Conservation (phyloP, 2,113 vertebrate species). For the Rhabdornis inornatus region DNA sequence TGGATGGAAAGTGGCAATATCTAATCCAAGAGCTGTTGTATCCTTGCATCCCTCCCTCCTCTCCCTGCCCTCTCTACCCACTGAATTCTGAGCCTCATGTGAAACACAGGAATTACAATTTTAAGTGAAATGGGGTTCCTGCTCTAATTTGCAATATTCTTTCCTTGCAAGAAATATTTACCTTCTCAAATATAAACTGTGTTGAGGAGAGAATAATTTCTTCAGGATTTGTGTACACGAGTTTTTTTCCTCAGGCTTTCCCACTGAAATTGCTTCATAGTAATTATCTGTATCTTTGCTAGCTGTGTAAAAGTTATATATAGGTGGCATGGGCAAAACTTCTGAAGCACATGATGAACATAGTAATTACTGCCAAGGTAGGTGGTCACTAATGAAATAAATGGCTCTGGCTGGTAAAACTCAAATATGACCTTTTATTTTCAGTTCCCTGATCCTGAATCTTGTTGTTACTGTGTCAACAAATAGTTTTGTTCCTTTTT, state of each 20-base stretch:
- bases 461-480: background rate
- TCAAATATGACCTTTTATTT: background rate
- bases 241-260: background rate
- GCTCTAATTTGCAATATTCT: background rate
- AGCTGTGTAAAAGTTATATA: background rate
- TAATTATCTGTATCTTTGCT: background rate
- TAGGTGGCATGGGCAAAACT: background rate
- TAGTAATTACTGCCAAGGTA: background rate
- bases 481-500: background rate
- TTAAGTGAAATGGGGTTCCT: background rate
- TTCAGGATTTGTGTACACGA: background rate
- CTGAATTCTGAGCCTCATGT: background rate
- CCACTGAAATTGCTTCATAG: background rate
- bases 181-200: background rate
- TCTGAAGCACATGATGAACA: background rate
- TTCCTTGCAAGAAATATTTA: background rate
- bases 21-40: background rate
- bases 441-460: background rate
- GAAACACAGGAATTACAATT: background rate
- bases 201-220: background rate
- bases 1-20: constrained; percentile 35
- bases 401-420: background rate
- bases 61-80: background rate
- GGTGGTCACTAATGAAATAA: background rate
- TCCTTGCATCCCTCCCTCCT: background rate